Conservation (phyloP, 2,888 invertebrate genomes). For the Diloba caeruleocephala region DNA sequence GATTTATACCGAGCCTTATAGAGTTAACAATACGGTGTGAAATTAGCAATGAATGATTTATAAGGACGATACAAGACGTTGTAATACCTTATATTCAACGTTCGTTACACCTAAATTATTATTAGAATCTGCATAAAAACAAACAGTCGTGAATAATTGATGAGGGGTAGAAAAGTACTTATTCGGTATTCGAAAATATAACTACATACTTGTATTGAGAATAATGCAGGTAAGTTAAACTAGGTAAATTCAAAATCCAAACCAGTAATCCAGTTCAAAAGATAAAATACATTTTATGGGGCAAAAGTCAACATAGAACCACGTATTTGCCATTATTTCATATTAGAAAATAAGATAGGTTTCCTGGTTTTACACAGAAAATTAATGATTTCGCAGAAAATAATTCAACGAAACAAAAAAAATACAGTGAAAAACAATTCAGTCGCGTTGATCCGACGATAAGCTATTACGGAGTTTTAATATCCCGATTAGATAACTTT, state of each 20-base stretch:
- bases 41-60: constrained; percentile 51
- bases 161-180: constrained; percentile 8
- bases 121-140: constrained; percentile 9
- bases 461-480: constrained; percentile 42
- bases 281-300: constrained; percentile 30
- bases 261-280: too few species aligned
- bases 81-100: constrained; percentile 22
- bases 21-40: constrained; percentile 42
- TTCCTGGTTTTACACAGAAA: constrained; percentile 26
- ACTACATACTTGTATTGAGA: too few species aligned
- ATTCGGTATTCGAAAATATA: background rate
- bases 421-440: constrained; percentile 37
- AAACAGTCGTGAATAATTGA: constrained; percentile 27
- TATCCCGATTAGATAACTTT: constrained; percentile 48
- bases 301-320: constrained; percentile 7
- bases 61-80: constrained; percentile 21
- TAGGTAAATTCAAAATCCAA: too few species aligned
- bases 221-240: constrained; percentile 1
- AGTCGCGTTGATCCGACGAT: constrained; percentile 44
- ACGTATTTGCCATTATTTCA: constrained; percentile 41
- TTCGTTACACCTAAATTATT: constrained; percentile 30
- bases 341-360: constrained; percentile 35
- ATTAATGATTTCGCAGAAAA: constrained; percentile 30
- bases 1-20: constrained; percentile 42
- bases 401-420: constrained; percentile 28